Conservation (phyloP, 2,888 invertebrate species). For the Calameuta filiformis region DNA sequence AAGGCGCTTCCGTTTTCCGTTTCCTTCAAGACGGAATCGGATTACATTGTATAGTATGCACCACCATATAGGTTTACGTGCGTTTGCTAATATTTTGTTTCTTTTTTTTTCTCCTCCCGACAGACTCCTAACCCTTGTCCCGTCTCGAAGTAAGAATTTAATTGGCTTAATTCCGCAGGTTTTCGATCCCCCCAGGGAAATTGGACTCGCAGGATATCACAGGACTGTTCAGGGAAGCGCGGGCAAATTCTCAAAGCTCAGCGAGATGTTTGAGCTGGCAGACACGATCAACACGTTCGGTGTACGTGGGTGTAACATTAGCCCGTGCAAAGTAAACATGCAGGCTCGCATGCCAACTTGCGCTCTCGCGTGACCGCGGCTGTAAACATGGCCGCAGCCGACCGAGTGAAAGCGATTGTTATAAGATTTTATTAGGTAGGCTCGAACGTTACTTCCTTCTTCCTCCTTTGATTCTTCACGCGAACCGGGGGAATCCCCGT, state of each 20-base stretch:
- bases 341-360: conserved; percentile 41
- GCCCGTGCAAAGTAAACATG: conserved; percentile 49
- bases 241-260: conserved; percentile 41
- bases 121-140: background rate
- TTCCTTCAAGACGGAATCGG: background rate
- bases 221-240: background rate
- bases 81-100: background rate
- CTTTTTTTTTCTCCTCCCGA: background rate
- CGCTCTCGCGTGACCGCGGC: conserved; percentile 37
- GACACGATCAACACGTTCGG: conserved; percentile 47
- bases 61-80: background rate
- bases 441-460: background rate
- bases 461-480: background rate
- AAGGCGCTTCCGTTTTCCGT: background rate
- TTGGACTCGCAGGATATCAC: background rate
- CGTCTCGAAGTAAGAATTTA: background rate
- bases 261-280: conserved; percentile 48
- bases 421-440: conserved; percentile 36
- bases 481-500: background rate
- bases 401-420: conserved; percentile 41
- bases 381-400: conserved; percentile 30
- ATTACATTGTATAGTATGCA: background rate
- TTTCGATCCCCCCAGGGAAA: background rate
- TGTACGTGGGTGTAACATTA: conserved; percentile 50
- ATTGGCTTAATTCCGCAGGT: background rate